Evolutionary conservation across 2,113 vertebrate genomes (phyloP).

Genomic region (Spea multiplicata): DNA sequence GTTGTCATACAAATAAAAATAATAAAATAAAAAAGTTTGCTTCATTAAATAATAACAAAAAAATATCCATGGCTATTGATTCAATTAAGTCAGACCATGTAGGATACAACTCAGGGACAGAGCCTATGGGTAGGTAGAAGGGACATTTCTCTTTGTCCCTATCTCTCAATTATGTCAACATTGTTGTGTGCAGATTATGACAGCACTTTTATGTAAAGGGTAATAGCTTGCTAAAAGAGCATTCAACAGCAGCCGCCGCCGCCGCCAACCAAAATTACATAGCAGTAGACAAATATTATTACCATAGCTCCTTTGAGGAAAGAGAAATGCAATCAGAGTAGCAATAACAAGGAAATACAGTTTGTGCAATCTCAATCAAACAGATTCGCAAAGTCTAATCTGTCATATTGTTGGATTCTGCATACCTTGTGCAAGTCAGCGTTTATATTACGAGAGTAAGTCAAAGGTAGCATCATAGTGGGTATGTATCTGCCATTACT

Average conservation of each 20-base stretch:
- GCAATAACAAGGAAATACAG: background rate
- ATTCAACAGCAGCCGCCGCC: background rate
- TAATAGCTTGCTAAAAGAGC: constrained; percentile 1
- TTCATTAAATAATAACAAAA: no score
- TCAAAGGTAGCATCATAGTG: background rate
- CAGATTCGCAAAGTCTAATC: background rate
- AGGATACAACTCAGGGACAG: background rate
- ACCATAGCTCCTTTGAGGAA: background rate
- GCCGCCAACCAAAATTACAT: constrained; percentile 1
- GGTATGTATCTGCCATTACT: no score
- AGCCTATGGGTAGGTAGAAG: constrained; percentile 1
- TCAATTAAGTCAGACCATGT: background rate
- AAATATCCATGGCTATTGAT: no score
- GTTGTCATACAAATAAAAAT: no score
- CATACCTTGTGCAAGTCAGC: background rate
- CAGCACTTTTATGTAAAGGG: background rate
- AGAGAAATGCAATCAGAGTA: background rate
- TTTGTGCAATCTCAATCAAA: background rate
- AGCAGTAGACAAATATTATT: constrained; percentile 8
- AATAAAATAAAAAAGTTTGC: no score
- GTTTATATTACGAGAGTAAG: background rate
- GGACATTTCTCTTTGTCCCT: background rate
- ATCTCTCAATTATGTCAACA: background rate
- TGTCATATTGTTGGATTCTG: background rate
- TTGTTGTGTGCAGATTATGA: background rate